Evolutionary conservation across 1,140 invertebrate genomes (phyloP).

Genomic region (Drosophila seguyi): DNA sequence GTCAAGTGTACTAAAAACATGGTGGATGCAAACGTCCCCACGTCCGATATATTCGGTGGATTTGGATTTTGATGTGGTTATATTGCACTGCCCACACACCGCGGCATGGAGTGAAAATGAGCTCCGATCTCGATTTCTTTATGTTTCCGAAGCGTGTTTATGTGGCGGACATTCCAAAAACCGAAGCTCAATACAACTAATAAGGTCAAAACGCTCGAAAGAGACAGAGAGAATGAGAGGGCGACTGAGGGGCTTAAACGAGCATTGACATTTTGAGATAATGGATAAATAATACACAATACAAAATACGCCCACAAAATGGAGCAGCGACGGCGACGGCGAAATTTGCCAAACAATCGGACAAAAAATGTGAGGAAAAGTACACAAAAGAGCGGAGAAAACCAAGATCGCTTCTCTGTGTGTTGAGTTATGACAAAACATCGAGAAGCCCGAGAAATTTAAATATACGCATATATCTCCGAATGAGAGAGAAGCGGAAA

Average conservation of each 20-base stretch:
- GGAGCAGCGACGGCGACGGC: conserved; percentile 53
- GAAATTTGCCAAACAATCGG: conserved; percentile 74
- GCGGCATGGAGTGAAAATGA: conserved; percentile 78
- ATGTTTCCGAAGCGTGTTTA: conserved; percentile 71
- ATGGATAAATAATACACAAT: conserved; percentile 51
- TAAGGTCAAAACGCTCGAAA: conserved; percentile 68
- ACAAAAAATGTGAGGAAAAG: conserved; percentile 66
- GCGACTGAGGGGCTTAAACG: conserved; percentile 43
- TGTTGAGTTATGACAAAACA: conserved; percentile 61
- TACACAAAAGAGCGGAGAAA: conserved; percentile 51
- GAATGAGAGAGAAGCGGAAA: conserved; percentile 13
- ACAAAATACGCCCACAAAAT: conserved; percentile 73
- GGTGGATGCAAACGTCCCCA: conserved; percentile 50
- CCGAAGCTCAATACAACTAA: conserved; percentile 51
- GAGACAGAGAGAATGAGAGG: conserved; percentile 21
- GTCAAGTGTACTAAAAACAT: conserved; percentile 35
- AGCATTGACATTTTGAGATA: conserved; percentile 74
- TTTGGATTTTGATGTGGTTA: conserved; percentile 15
- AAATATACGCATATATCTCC: conserved; percentile 12
- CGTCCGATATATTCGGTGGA: conserved; percentile 53
- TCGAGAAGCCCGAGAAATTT: conserved; percentile 29
- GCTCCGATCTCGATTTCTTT: conserved; percentile 81
- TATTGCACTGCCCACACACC: conserved; percentile 59
- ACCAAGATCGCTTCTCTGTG: conserved; percentile 9
- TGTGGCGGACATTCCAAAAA: conserved; percentile 69